Conservation (phyloP, 2,888 invertebrate species). For the Dryococelus australis region DNA sequence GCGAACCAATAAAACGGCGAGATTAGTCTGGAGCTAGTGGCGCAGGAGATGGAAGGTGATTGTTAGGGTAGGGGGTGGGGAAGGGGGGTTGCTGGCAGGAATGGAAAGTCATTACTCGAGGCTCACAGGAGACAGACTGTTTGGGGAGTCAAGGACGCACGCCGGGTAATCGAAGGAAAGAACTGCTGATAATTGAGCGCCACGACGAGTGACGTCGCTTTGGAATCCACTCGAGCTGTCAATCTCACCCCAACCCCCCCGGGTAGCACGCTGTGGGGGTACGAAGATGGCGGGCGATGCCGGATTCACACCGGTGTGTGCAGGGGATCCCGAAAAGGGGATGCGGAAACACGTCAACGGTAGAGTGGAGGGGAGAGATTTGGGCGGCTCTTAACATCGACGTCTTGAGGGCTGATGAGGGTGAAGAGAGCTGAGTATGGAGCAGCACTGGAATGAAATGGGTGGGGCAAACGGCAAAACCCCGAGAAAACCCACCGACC, state of each 20-base stretch:
- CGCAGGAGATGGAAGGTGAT: neutral
- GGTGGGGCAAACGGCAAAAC: too few relatives aligned
- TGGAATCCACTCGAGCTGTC: slow-evolving; percentile 16
- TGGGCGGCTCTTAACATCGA: too few relatives aligned
- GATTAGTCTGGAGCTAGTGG: neutral
- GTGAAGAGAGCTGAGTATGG: too few relatives aligned
- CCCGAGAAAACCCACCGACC: too few relatives aligned
- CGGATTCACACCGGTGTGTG: neutral
- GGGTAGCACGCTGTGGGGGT: neutral
- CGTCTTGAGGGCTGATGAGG: too few relatives aligned
- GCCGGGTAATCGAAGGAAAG: neutral
- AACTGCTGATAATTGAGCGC: neutral
- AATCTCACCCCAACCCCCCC: neutral
- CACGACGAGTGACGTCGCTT: neutral
- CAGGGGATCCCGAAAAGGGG: neutral
- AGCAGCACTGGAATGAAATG: too few relatives aligned
- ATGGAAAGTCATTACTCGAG: neutral
- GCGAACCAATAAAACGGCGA: neutral
- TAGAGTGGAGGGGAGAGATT: too few relatives aligned
- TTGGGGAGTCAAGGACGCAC: neutral
- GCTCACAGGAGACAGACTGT: neutral
- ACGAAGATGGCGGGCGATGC: neutral
- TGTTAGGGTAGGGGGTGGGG: neutral
- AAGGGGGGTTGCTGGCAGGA: neutral
- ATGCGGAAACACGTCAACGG: too few relatives aligned